These are phyloP conservation scores for Stenodema calcarata DNA, from an alignment of 2,888 invertebrate species.

Conservation along the genomic window DNA sequence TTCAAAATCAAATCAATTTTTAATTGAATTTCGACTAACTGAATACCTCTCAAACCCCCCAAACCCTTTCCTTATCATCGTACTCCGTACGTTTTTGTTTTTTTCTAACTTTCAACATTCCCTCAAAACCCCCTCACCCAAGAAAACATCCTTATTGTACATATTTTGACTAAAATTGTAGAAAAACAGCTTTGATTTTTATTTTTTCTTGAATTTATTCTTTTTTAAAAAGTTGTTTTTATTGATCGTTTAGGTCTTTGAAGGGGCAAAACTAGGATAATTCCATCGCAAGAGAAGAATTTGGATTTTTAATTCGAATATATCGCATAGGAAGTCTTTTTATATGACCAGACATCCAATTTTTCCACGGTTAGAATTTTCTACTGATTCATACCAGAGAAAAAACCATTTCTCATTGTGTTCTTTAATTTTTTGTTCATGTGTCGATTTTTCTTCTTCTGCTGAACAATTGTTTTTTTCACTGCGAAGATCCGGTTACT, in stretches of 20 bases:
- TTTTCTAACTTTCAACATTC: not conserved
- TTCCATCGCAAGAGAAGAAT: constrained; percentile 17
- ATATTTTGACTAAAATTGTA: not conserved
- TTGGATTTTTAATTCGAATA: constrained; percentile 34
- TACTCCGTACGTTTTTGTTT: not conserved
- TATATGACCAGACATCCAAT: constrained; percentile 11
- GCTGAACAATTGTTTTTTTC: not conserved
- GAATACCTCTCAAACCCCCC: not conserved
- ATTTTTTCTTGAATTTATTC: not conserved
- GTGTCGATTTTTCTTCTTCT: not conserved
- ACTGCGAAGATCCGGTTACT: not conserved
- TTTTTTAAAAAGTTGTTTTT: not conserved
- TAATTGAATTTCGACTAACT: not conserved
- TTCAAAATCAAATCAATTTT: not conserved
- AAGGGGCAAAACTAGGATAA: constrained; percentile 24
- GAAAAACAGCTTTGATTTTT: not conserved
- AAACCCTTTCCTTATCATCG: not conserved
- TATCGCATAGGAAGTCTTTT: not conserved
- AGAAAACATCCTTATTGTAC: not conserved
- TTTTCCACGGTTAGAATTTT: not conserved
- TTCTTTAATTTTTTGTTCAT: not conserved
- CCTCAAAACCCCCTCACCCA: not conserved
- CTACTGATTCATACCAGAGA: not conserved
- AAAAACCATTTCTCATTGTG: constrained; percentile 1
- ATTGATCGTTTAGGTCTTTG: constrained; percentile 39